phyloP scores from a whole-genome alignment of 2,888 invertebrate genomes.

The Villa cingulata region DNA sequence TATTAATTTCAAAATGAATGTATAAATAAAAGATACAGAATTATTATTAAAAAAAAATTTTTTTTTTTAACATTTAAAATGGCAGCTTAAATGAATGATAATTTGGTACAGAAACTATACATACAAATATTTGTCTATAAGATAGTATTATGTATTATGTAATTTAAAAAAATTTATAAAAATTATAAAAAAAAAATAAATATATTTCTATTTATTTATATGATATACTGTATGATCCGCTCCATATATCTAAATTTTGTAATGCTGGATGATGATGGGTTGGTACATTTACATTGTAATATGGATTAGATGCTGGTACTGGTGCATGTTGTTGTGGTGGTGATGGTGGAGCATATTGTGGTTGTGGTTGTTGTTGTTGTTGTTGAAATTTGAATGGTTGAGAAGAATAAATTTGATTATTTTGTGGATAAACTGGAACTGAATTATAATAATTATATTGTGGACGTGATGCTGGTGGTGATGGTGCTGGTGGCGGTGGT shows the following conservation, averaged over 20 bases:
- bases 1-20: too few species aligned
- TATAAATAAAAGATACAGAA: too few species aligned
- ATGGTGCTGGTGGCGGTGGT: constrained; percentile 17
- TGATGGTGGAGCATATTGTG: constrained; percentile 20
- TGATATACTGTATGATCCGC: constrained; percentile 65
- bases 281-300: constrained; percentile 39
- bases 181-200: too few species aligned
- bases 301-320: constrained; percentile 27
- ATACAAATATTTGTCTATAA: too few species aligned
- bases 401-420: constrained; percentile 25
- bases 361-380: constrained; percentile 16
- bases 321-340: constrained; percentile 25
- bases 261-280: constrained; percentile 56
- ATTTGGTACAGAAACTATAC: too few species aligned
- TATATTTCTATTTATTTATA: too few species aligned
- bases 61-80: too few species aligned
- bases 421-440: constrained; percentile 17
- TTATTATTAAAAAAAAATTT: too few species aligned
- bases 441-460: constrained; percentile 17
- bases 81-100: too few species aligned
- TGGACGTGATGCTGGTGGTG: constrained; percentile 29
- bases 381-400: constrained; percentile 24
- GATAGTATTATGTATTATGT: too few species aligned
- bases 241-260: constrained; percentile 54
- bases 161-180: too few species aligned